Base-by-base conservation (phyloP, 2,888 invertebrate species). In the Ophioninae sp. region DNA sequence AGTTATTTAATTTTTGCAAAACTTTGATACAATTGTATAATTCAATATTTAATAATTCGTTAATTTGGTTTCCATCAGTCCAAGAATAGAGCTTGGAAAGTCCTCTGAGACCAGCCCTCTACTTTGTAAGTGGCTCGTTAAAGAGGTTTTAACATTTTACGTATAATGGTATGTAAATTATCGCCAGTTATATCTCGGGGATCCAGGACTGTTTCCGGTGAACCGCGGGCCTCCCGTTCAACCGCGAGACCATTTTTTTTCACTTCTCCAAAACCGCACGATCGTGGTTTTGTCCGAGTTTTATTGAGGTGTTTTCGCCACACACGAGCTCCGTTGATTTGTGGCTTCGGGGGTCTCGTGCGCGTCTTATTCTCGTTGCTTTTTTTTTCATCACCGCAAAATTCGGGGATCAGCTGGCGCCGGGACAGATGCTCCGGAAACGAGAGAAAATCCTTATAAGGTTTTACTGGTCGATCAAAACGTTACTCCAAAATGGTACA, bases 111-210 rank as follows among this genome's bases (percentile, higher is more conserved):
- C 64, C 23, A 63, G 69, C n/a, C 30, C 61, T 63, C 61, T n/a
- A 63, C 20, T 30, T 69, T 37, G 67, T 73, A 82, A 76, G 59
- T 56, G 74, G 65, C 76, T 72, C 59, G 65, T 58, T 39, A 79
- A 23, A 69, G 76, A 44, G 44, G 59, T 75, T 63, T 72, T 61
- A 61, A 30, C 20, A 72, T 58, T 65, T 56, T 23, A 56, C 67
- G 75, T 83, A 85, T 87, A 89, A 88, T 88, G 17, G 51, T 78
- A 90, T 88, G 88, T 84, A 89, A 89, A 90, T 88, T 85, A 88
- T 86, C 81, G 86, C 81, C 83, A 84, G 85, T 44, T 69, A 69
- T 44, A 44, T 10, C 44, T 10, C 9, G 65, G 82, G 64, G 79
- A 85, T 76, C 58, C 65, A 65, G 58, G 77, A 63, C 22, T 39